Conservation (phyloP, 2,797 vertebrate species). For the Lacerta viridis region DNA sequence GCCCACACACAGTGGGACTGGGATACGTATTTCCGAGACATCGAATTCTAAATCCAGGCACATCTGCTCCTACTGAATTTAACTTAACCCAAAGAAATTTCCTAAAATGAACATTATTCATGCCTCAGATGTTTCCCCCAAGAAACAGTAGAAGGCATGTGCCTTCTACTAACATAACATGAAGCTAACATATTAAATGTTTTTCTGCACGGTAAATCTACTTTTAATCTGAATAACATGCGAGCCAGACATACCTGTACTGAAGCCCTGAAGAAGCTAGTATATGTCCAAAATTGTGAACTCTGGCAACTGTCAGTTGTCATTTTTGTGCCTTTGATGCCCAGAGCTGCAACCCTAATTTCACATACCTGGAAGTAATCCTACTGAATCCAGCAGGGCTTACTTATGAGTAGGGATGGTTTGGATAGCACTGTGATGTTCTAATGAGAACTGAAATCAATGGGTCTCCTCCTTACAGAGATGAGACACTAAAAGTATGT, state of each 20-base stretch:
- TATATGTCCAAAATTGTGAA: neutral
- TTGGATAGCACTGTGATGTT: too few species aligned
- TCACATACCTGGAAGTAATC: too few species aligned
- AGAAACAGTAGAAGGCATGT: slow-evolving; percentile 8
- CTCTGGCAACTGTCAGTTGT: neutral
- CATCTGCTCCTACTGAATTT: slow-evolving; percentile 9
- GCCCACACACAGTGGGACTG: slow-evolving; percentile 15
- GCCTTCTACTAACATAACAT: neutral
- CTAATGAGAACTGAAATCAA: too few species aligned
- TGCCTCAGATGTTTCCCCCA: rapidly evolving
- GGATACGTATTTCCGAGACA: neutral
- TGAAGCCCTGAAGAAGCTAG: neutral
- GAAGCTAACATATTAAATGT: neutral
- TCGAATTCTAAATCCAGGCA: neutral
- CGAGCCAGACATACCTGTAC: neutral
- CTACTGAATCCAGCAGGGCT: too few species aligned
- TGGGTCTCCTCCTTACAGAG: too few species aligned
- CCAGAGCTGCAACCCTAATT: too few species aligned
- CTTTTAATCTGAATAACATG: neutral
- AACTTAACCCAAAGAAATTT: slow-evolving; percentile 15
- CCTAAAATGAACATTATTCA: slow-evolving; percentile 14
- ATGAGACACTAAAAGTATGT: too few species aligned
- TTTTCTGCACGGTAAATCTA: neutral
- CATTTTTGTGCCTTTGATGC: neutral
- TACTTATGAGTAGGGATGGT: too few species aligned